These are phyloP conservation scores for Dryadula phaetusa DNA, from an alignment of 2,888 invertebrate species.

Conservation along the genomic window DNA sequence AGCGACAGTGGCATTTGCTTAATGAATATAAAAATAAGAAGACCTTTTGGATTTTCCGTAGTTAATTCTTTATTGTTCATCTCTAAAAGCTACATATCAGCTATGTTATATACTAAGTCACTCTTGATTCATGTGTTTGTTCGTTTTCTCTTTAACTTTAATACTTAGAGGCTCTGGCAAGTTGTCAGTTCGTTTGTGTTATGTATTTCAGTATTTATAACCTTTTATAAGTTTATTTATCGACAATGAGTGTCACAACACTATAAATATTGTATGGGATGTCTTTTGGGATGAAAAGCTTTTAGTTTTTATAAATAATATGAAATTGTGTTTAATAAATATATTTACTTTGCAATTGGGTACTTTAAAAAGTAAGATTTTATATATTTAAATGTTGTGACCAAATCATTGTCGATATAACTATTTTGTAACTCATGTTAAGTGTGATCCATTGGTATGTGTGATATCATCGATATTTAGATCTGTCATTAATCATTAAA, in stretches of 20 bases:
- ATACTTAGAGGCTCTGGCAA: conserved; percentile 6
- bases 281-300: background rate
- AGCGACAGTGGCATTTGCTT: background rate
- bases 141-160: background rate
- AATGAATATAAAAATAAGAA: background rate
- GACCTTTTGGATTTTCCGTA: conserved; percentile 8
- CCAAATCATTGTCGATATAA: background rate
- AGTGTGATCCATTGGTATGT: conserved; percentile 57
- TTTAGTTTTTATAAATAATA: background rate
- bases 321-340: background rate
- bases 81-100: conserved; percentile 17
- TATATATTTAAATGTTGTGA: background rate
- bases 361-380: background rate
- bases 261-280: background rate
- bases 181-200: background rate
- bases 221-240: background rate
- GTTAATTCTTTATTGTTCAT: conserved; percentile 4
- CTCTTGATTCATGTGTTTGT: background rate
- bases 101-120: background rate
- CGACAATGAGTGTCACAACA: conserved; percentile 1
- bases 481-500: conserved; percentile 74
- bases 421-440: conserved; percentile 30
- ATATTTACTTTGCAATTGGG: background rate
- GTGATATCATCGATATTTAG: conserved; percentile 50
- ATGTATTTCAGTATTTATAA: background rate